Conservation (phyloP, 2,113 vertebrate genomes). For the Edolisoma coerulescens region DNA sequence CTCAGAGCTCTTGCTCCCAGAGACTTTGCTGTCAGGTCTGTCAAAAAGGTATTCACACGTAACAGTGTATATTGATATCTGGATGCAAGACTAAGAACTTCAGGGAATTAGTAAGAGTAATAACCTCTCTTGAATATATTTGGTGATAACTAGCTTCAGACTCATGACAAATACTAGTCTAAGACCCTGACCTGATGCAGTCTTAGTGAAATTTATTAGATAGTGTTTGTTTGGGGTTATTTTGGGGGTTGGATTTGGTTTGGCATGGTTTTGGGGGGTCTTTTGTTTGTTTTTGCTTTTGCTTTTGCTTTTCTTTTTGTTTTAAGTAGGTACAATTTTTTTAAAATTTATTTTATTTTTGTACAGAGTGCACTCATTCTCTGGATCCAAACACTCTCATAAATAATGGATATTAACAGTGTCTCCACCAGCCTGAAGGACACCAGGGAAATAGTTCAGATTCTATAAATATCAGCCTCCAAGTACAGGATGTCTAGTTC, state of each 20-base stretch:
- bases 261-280: background rate
- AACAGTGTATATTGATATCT: background rate
- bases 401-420: background rate
- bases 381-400: background rate
- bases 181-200: background rate
- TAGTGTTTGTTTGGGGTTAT: background rate
- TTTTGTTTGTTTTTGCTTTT: background rate
- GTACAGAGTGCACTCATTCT: background rate
- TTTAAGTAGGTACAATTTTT: background rate
- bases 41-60: background rate
- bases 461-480: background rate
- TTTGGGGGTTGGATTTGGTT: background rate
- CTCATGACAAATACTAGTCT: background rate
- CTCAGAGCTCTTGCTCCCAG: background rate
- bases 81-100: background rate
- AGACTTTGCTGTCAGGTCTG: background rate
- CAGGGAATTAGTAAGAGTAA: background rate
- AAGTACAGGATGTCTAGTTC: background rate
- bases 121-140: background rate
- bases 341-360: background rate
- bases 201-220: background rate
- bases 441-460: background rate
- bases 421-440: background rate
- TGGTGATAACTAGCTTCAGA: background rate
- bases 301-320: background rate